Conservation (phyloP, 2,888 invertebrate species). For the Beris chalybata region DNA sequence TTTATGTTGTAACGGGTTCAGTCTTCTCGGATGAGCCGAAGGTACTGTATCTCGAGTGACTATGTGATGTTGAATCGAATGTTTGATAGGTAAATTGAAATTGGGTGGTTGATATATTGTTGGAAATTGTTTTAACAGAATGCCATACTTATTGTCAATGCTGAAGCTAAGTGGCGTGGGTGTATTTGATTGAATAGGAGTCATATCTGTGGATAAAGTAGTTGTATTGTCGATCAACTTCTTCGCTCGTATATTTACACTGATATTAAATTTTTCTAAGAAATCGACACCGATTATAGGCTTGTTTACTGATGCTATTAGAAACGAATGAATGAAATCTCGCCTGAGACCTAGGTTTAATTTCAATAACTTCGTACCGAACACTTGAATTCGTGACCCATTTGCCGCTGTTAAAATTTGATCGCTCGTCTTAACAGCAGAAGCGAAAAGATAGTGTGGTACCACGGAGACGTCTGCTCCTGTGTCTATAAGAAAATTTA, state of each 20-base stretch:
- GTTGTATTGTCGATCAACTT: conserved; percentile 10
- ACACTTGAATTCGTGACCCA: too few species aligned
- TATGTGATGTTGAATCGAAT: conserved; percentile 12
- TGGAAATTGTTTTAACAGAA: conserved; percentile 30
- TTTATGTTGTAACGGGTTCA: conserved; percentile 35
- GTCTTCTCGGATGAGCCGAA: conserved; percentile 32
- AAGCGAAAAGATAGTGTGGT: too few species aligned
- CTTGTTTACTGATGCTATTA: neutral
- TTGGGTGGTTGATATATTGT: conserved; percentile 31
- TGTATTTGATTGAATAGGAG: neutral
- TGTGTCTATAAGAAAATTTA: too few species aligned
- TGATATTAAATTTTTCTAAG: neutral
- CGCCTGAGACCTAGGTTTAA: too few species aligned
- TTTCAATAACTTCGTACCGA: too few species aligned
- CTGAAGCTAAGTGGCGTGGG: conserved; percentile 24
- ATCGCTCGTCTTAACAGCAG: too few species aligned
- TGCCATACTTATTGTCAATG: conserved; percentile 22
- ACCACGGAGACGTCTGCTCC: too few species aligned
- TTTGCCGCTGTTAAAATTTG: too few species aligned
- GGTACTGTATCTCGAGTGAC: conserved; percentile 35
- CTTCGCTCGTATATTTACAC: neutral
- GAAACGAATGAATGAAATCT: too few species aligned
- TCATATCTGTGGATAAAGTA: neutral
- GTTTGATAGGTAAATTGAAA: conserved; percentile 33
- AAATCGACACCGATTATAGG: conserved; percentile 8